A percentile compares a stretch with the other conserved stretches of the same genome.
These are phyloP conservation scores for Xiphorhynchus elegans DNA, from an alignment of 2,113 vertebrate species.

Conservation along the genomic window DNA sequence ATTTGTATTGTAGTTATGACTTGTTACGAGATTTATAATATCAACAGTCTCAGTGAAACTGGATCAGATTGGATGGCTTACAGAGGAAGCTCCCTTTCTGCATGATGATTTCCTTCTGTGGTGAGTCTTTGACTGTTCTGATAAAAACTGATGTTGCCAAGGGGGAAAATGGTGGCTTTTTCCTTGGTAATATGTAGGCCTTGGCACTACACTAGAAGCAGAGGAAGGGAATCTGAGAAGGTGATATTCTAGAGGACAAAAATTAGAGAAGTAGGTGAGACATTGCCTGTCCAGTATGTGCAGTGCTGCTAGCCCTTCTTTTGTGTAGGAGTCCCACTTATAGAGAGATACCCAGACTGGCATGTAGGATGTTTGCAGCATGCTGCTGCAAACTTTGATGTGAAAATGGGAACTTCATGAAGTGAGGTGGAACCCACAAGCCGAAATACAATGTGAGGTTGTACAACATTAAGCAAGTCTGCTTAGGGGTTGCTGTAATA, in stretches of 20 bases:
- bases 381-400: neutral
- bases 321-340: neutral
- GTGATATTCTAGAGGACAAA: neutral
- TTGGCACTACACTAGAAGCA: neutral
- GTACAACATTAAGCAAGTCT: neutral
- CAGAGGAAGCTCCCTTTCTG: neutral
- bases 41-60: neutral
- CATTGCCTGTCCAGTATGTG: neutral
- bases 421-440: neutral
- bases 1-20: conserved; percentile 47
- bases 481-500: neutral
- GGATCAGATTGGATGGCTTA: neutral
- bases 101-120: neutral
- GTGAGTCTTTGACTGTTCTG: neutral
- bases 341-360: neutral
- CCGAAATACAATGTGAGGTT: neutral
- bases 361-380: neutral
- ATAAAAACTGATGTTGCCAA: neutral
- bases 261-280: neutral
- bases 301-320: neutral
- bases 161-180: neutral
- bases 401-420: neutral
- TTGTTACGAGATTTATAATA: conserved; percentile 24
- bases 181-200: neutral
- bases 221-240: neutral